Conservation (phyloP, 1,140 invertebrate species). For the Drosophila pallidifrons region DNA sequence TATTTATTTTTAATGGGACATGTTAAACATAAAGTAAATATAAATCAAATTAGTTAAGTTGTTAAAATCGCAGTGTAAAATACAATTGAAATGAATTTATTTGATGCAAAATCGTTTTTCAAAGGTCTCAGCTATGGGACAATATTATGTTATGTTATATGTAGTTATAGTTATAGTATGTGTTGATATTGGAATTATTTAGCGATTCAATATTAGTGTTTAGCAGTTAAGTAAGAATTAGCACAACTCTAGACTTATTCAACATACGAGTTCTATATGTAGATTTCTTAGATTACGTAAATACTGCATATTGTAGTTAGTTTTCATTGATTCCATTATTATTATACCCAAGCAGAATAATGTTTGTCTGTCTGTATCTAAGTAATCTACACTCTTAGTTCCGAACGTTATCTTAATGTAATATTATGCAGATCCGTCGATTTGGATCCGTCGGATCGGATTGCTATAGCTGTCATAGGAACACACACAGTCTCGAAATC, state of each 20-base stretch:
- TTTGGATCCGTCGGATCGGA: not conserved
- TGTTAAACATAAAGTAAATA: conserved; percentile 42
- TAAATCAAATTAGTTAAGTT: conserved; percentile 32
- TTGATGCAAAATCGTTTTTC: conserved; percentile 4
- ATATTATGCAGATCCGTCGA: no score
- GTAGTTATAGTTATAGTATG: conserved; percentile 2
- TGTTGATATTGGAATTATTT: conserved; percentile 3
- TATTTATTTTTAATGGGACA: conserved; percentile 52
- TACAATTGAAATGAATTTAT: conserved; percentile 26
- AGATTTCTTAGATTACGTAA: conserved; percentile 33
- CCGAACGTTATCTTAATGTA: no score
- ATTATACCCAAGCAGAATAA: conserved; percentile 1
- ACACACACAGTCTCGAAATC: no score
- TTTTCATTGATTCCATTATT: not conserved
- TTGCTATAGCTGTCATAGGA: not conserved
- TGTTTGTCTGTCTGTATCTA: not conserved
- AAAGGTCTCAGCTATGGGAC: not conserved
- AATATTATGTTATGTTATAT: conserved; percentile 3
- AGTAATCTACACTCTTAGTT: no score
- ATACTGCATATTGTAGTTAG: conserved; percentile 36
- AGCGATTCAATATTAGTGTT: conserved; percentile 19
- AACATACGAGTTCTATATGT: conserved; percentile 15
- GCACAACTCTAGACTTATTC: conserved; percentile 18
- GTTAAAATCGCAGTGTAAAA: conserved; percentile 49
- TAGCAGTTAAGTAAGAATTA: conserved; percentile 16